phyloP scores from a whole-genome alignment of 2,797 vertebrate genomes.

The Lerista edwardsae region DNA sequence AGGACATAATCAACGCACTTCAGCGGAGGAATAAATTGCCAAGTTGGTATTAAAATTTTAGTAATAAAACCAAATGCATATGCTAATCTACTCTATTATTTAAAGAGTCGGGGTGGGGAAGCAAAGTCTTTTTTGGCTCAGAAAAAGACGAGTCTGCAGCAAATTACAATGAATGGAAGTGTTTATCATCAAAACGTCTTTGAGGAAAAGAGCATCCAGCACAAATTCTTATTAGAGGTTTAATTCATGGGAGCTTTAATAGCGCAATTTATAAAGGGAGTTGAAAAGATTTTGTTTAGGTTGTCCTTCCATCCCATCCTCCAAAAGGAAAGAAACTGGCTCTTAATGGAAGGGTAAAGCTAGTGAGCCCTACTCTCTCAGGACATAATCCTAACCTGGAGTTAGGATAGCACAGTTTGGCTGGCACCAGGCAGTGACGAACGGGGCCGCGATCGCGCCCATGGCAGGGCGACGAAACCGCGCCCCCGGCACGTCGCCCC shows the following conservation, averaged over 20 bases:
- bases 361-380: slow-evolving; percentile 48
- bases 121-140: slow-evolving; percentile 76
- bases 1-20: slow-evolving; percentile 77
- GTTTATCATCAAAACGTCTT: slow-evolving; percentile 81
- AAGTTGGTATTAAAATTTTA: slow-evolving; percentile 77
- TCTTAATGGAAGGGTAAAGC: slow-evolving; percentile 41
- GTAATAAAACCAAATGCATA: slow-evolving; percentile 78
- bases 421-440: no score
- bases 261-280: slow-evolving; percentile 67
- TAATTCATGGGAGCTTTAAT: slow-evolving; percentile 64
- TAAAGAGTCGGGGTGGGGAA: slow-evolving; percentile 29
- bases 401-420: no score
- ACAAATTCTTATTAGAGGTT: slow-evolving; percentile 71
- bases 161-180: slow-evolving; percentile 78
- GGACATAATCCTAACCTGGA: no score
- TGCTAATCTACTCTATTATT: slow-evolving; percentile 78
- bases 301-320: slow-evolving; percentile 20
- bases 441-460: no score
- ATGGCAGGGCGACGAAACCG: no score
- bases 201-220: slow-evolving; percentile 69
- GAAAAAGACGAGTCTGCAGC: slow-evolving; percentile 76
- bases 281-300: slow-evolving; percentile 48
- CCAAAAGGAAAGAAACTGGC: slow-evolving; percentile 15
- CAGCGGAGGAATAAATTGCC: slow-evolving; percentile 74
- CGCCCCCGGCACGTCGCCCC: no score